Conservation (phyloP, 2,113 vertebrate species). For the Mesoclemmys tuberculata region DNA sequence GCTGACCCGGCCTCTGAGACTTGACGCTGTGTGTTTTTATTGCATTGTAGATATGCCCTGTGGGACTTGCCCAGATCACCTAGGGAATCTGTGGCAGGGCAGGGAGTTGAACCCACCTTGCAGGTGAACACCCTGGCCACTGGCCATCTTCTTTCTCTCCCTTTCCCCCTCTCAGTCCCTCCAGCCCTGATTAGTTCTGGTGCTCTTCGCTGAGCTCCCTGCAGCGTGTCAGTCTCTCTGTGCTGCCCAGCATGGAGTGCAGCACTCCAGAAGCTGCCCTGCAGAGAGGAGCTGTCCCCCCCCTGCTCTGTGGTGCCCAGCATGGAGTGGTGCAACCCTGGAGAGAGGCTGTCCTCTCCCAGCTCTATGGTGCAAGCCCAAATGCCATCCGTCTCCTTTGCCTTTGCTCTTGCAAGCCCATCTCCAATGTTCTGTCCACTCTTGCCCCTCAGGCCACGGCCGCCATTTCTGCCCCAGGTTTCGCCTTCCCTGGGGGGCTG, state of each 20-base stretch:
- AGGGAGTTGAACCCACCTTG: neutral
- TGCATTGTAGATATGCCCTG: neutral
- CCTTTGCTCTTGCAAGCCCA: neutral
- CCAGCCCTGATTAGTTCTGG: neutral
- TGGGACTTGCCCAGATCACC: neutral
- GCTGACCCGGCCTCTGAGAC: neutral
- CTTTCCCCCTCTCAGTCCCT: neutral
- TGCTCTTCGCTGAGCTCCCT: neutral
- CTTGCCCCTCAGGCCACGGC: neutral
- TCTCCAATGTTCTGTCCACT: neutral
- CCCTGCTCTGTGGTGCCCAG: neutral
- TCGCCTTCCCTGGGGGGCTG: neutral
- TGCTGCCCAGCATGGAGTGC: rapidly evolving
- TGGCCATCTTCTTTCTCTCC: neutral
- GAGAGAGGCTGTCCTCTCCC: neutral
- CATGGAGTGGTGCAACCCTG: rapidly evolving
- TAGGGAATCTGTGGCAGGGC: neutral
- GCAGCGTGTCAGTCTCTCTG: neutral
- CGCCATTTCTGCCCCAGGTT: neutral
- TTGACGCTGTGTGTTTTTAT: too few species aligned
- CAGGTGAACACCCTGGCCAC: neutral
- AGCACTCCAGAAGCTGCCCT: rapidly evolving
- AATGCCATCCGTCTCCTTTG: neutral
- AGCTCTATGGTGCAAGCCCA: neutral
- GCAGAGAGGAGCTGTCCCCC: neutral